Conservation (phyloP, 2,113 vertebrate species). For the Mellivora capensis region DNA sequence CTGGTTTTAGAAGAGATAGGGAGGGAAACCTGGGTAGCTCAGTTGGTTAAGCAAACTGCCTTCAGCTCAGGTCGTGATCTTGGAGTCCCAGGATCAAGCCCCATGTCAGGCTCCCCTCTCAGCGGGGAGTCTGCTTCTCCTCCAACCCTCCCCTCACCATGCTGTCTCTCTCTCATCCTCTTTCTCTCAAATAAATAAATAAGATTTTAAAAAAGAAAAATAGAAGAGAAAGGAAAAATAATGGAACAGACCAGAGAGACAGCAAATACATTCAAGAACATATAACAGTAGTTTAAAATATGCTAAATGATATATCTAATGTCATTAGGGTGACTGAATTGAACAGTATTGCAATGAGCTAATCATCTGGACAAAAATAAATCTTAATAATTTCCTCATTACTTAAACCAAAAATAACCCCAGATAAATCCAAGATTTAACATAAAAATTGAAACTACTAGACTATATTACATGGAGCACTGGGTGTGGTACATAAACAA, state of each 20-base stretch:
- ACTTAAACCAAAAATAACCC: not conserved
- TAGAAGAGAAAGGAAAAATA: not conserved
- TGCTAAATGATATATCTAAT: not conserved
- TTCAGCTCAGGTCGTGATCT: no score
- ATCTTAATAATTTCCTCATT: not conserved
- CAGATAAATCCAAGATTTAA: not conserved
- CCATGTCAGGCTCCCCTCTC: no score
- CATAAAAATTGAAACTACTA: not conserved
- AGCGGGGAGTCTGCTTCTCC: no score
- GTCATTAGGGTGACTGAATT: not conserved
- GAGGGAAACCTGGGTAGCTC: no score
- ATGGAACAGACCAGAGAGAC: not conserved
- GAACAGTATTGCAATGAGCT: not conserved
- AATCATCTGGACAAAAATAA: not conserved
- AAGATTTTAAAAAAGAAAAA: no score
- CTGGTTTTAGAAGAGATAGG: not conserved
- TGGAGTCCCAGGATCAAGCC: no score
- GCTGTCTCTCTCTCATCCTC: no score
- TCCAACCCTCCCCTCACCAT: no score
- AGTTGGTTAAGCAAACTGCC: no score
- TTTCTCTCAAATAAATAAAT: no score
- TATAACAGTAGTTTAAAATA: not conserved
- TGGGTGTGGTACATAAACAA: no score
- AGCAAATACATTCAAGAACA: not conserved
- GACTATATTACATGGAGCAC: not conserved